Conservation (phyloP, 1,140 invertebrate genomes). For the Zophobas atratus region DNA sequence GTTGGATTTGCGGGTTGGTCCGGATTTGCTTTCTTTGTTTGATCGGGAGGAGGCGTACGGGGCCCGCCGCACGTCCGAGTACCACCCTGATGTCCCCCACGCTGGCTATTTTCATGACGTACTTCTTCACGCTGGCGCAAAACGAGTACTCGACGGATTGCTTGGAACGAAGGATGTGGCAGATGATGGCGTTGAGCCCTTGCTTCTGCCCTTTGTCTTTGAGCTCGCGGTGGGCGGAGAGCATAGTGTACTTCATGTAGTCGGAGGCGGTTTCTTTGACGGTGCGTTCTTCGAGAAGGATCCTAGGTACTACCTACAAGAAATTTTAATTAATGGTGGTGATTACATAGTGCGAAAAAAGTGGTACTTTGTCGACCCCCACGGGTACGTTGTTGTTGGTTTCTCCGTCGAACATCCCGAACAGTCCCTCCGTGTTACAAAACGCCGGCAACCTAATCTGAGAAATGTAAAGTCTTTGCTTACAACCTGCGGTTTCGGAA, state of each 20-base stretch:
- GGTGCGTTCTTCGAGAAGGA: slow-evolving; percentile 83
- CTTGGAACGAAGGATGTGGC: slow-evolving; percentile 78
- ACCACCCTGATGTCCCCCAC: slow-evolving; percentile 82
- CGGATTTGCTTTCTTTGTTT: slow-evolving; percentile 75
- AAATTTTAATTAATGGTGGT: background rate
- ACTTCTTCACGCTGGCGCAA: slow-evolving; percentile 68
- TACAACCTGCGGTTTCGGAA: slow-evolving; percentile 85
- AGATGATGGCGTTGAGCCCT: slow-evolving; percentile 79
- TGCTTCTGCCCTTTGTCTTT: slow-evolving; percentile 80
- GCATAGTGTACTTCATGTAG: slow-evolving; percentile 87
- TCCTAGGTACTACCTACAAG: slow-evolving; percentile 73
- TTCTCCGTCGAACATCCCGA: slow-evolving; percentile 87
- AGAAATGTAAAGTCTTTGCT: slow-evolving; percentile 80
- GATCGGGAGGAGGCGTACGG: slow-evolving; percentile 72
- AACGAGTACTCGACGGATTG: slow-evolving; percentile 69
- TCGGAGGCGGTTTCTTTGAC: slow-evolving; percentile 84
- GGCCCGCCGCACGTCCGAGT: slow-evolving; percentile 77
- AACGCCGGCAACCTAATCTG: slow-evolving; percentile 84
- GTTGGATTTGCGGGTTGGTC: slow-evolving; percentile 76
- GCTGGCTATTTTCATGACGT: slow-evolving; percentile 79
- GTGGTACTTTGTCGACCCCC: slow-evolving; percentile 76
- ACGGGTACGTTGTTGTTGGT: slow-evolving; percentile 78
- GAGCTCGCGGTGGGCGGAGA: slow-evolving; percentile 82
- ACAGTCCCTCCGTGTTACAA: slow-evolving; percentile 84
- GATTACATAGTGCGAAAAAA: no score